These are phyloP conservation scores for Arge pagana DNA, from an alignment of 2,888 invertebrate genomes.

Conservation along the genomic window DNA sequence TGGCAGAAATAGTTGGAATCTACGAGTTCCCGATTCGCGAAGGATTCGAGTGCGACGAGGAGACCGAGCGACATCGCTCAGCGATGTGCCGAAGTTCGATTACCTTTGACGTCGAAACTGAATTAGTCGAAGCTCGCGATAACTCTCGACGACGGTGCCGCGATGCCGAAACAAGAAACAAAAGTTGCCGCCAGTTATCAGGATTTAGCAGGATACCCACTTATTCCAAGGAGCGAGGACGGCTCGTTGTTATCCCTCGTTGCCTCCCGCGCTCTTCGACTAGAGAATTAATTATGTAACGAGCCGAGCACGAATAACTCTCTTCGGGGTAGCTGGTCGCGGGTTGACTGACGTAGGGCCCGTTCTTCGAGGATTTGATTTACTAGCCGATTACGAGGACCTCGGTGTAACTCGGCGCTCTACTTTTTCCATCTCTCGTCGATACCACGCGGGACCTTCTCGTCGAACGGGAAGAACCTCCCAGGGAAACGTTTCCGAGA, in stretches of 20 bases:
- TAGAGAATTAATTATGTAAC: neutral
- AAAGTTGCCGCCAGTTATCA: neutral
- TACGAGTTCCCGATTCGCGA: too few relatives aligned
- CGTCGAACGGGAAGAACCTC: too few relatives aligned
- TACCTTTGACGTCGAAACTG: too few relatives aligned
- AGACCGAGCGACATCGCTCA: too few relatives aligned
- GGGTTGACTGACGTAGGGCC: neutral
- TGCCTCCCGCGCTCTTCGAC: neutral
- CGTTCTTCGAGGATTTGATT: constrained; percentile 5
- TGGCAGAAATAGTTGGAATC: too few relatives aligned
- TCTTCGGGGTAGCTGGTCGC: too few relatives aligned
- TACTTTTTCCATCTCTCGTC: neutral
- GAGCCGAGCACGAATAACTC: constrained; percentile 1
- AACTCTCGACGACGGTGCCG: neutral
- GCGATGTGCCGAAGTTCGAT: too few relatives aligned
- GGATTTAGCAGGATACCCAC: neutral
- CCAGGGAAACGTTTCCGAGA: too few relatives aligned
- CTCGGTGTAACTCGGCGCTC: neutral
- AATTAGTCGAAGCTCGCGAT: too few relatives aligned
- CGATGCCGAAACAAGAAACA: neutral
- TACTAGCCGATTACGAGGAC: constrained; percentile 2
- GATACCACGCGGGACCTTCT: neutral
- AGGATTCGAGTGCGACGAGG: too few relatives aligned
- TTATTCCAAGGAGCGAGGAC: too few relatives aligned
- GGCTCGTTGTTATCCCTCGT: neutral